Base-by-base conservation (phyloP, 2,888 invertebrate species). In the Macrosoma leucophasiata region DNA sequence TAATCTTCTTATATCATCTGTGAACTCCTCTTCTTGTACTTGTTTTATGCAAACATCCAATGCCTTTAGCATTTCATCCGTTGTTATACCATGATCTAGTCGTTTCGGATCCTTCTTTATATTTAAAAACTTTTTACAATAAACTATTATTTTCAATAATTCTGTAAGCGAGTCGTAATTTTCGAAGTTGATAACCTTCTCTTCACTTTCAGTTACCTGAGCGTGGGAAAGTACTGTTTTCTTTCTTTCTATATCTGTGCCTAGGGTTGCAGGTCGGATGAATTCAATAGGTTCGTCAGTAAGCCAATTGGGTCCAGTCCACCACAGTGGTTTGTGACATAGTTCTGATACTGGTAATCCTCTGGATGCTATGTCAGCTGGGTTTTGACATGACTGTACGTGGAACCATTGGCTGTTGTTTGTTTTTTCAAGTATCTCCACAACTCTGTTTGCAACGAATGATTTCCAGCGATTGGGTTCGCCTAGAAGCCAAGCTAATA, bases 391-490 rank as follows among this genome's bases (percentile, higher is more conserved):
- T 11, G 40, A 41, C 18, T 33, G 19, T 2, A 41, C 41, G 9
- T 41, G 34, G 20, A 29, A 29, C 41, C 40, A 45, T 11, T 40
- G 39, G 1, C 10, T 11, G 18, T 20, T 28, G 13, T 13, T 28
- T 8, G 39, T 17, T 18, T 43, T 37, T 5, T 39, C 40, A 3
- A 41, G 11, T 17, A 50, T 52, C 33, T 52, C 45, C 3, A 44
- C 42, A 13, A 39, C 33, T n/a, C 41, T 29, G n/a, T 43, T 45
- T 6, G 41, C 41, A 2, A 53, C 44, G 17, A 45, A 52, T n/a
- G 37, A 28, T 12, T 51, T 50, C 50, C 47, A 55, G 23, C 39
- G 19, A 4, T 23, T 40, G 2, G 50, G 50, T 9, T 51, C 40
- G 18, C 49, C 47, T 1, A 8, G 24, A 1, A 52, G 38, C 50